Conservation (phyloP, 2,888 invertebrate genomes). For the Tolmerus cingulatus region DNA sequence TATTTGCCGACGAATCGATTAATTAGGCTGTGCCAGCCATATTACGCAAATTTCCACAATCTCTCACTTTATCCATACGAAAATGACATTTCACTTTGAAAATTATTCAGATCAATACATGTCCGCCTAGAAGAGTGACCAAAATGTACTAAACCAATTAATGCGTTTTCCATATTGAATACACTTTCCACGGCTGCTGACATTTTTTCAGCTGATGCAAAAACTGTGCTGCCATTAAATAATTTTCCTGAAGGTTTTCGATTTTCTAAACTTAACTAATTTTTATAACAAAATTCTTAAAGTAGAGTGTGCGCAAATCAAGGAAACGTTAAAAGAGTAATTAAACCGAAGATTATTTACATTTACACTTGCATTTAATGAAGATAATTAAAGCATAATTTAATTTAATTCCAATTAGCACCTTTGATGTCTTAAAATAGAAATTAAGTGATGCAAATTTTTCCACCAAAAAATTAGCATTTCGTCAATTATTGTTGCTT, state of each 20-base stretch:
- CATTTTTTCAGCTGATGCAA: not conserved
- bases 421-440: not conserved
- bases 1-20: not conserved
- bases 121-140: not conserved
- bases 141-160: not conserved
- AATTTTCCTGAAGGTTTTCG: not conserved
- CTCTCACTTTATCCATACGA: not conserved
- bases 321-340: no score
- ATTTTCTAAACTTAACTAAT: no score
- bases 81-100: conserved; percentile 7
- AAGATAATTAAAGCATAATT: no score
- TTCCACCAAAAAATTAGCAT: not conserved
- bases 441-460: not conserved
- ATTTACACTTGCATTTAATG: no score
- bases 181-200: not conserved
- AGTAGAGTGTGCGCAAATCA: not conserved
- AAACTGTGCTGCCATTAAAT: not conserved
- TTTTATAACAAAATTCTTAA: not conserved
- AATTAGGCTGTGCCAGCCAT: not conserved
- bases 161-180: not conserved
- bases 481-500: no score
- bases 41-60: not conserved
- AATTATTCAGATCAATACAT: conserved; percentile 6
- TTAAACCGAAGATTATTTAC: no score
- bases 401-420: not conserved